phyloP scores from a whole-genome alignment of 2,797 vertebrate genomes.

The Apogon talboti region DNA sequence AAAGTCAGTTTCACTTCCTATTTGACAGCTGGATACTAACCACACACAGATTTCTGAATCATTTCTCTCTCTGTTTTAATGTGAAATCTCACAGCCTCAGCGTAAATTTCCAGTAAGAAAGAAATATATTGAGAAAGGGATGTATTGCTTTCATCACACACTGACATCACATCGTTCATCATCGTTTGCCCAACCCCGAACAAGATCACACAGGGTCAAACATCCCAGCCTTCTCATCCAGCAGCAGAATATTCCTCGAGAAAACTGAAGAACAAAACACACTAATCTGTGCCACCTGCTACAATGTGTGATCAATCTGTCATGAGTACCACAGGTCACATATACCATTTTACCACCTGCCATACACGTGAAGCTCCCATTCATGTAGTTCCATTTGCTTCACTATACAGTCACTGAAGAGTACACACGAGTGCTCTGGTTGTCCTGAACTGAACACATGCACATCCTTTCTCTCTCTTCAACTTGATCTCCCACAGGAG shows the following conservation, averaged over 20 bases:
- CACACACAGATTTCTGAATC: background rate
- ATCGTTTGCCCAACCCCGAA: conserved; percentile 8
- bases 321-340: conserved; percentile 31
- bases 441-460: conserved; percentile 19
- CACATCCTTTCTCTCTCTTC: conserved; percentile 47
- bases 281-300: conserved; percentile 49
- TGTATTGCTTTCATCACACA: conserved; percentile 1
- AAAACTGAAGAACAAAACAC: conserved; percentile 32
- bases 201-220: conserved; percentile 33
- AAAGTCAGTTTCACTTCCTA: conserved; percentile 42
- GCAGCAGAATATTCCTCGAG: conserved; percentile 27
- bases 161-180: conserved; percentile 5
- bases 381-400: background rate
- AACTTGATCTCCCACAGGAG: conserved; percentile 27
- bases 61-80: too few relatives aligned
- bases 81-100: too few relatives aligned
- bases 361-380: conserved; percentile 17
- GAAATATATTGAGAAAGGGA: too few relatives aligned
- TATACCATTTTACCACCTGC: conserved; percentile 2
- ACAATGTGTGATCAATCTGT: conserved; percentile 40
- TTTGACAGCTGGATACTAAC: background rate
- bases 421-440: conserved; percentile 14
- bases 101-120: too few relatives aligned
- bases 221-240: conserved; percentile 10
- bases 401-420: conserved; percentile 5